Evolutionary conservation across 2,113 vertebrate species (phyloP).

Genomic region (Boleophthalmus pectinirostris): DNA sequence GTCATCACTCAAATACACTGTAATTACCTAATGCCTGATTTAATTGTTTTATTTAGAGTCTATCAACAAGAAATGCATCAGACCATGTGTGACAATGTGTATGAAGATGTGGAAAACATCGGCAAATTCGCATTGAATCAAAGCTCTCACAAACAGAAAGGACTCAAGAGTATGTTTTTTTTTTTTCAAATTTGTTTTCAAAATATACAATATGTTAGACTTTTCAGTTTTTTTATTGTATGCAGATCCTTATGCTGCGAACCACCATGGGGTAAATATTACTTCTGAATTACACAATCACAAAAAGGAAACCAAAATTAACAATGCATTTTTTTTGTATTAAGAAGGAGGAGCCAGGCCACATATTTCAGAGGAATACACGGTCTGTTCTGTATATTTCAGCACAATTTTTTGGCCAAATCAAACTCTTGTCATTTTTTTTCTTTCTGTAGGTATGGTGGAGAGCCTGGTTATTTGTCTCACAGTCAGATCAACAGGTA

Average conservation of each 20-base stretch:
- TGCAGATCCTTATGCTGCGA: constrained; percentile 73
- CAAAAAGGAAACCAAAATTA: not conserved
- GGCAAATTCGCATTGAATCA: constrained; percentile 51
- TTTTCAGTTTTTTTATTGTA: not conserved
- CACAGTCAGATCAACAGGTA: constrained; percentile 43
- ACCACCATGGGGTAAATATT: constrained; percentile 51
- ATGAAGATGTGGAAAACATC: constrained; percentile 72
- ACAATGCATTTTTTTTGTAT: constrained; percentile 26
- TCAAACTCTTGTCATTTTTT: constrained; percentile 10
- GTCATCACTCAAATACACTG: not conserved
- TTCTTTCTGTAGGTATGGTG: constrained; percentile 35
- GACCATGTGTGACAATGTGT: constrained; percentile 60
- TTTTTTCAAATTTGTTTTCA: not conserved
- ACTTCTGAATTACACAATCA: not conserved
- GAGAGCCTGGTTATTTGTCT: constrained; percentile 30
- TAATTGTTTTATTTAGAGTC: constrained; percentile 33
- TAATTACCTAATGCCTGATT: not conserved
- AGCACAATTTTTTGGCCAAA: not conserved
- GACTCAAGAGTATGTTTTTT: constrained; percentile 69
- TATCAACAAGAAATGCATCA: constrained; percentile 36
- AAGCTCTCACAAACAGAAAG: constrained; percentile 60
- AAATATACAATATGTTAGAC: not conserved
- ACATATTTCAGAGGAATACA: constrained; percentile 48
- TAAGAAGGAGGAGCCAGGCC: constrained; percentile 62
- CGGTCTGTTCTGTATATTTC: constrained; percentile 58